Evolutionary conservation across 2,888 invertebrate genomes (phyloP).

Genomic region (Stenotaenia linearis): DNA sequence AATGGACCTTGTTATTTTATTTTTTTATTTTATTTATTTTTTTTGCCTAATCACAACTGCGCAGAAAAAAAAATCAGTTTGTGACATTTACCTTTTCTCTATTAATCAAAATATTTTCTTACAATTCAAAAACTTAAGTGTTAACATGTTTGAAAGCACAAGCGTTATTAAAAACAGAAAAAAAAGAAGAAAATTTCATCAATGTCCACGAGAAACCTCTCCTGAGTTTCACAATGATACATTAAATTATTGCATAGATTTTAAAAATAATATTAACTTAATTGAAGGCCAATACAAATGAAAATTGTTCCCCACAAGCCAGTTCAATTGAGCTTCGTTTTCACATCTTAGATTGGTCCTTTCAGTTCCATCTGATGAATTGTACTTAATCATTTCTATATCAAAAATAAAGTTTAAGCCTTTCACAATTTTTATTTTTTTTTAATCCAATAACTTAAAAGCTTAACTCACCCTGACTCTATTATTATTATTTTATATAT

Average conservation of each 20-base stretch:
- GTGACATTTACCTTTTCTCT: neutral
- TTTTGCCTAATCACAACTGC: neutral
- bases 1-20: neutral
- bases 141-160: neutral
- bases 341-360: neutral
- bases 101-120: conserved; percentile 1
- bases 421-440: neutral
- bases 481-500: neutral
- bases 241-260: conserved; percentile 27
- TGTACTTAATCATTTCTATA: neutral
- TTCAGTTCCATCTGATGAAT: neutral
- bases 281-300: neutral
- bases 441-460: neutral
- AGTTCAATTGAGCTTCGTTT: conserved; percentile 21
- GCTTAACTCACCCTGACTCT: neutral
- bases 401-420: conserved; percentile 11
- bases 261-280: neutral
- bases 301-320: conserved; percentile 7
- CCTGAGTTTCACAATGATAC: neutral
- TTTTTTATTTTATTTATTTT: too few species aligned
- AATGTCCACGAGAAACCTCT: conserved; percentile 17
- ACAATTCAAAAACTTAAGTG: neutral
- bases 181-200: neutral
- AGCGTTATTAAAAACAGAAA: neutral
- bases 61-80: neutral